Percentiles rank a stretch among this genome's conserved stretches.
Conservation (phyloP, 2,113 vertebrate species). For the Steatornis caripensis region DNA sequence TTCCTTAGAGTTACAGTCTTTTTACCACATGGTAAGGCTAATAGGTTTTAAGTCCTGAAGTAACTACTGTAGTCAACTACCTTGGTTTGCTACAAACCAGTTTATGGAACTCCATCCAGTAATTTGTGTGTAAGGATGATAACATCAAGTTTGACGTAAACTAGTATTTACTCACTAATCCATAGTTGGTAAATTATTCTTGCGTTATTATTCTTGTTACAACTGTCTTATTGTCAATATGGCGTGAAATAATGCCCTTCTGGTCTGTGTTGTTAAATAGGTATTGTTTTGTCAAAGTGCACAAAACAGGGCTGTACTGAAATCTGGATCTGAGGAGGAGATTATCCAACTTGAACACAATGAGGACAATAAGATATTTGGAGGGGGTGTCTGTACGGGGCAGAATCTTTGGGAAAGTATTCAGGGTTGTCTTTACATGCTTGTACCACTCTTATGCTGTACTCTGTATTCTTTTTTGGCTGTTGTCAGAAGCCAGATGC, state of each 20-base stretch:
- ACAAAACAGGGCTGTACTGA: background rate
- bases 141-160: background rate
- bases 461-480: background rate
- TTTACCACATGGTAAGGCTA: background rate
- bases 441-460: background rate
- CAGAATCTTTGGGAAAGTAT: background rate
- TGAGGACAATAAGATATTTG: background rate
- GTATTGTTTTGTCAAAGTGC: background rate
- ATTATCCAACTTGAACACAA: background rate
- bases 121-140: background rate
- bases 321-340: background rate
- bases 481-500: background rate
- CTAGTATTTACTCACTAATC: background rate
- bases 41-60: background rate
- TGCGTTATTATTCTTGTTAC: background rate
- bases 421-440: background rate
- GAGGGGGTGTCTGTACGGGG: background rate
- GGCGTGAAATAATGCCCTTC: background rate
- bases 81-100: background rate
- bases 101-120: background rate
- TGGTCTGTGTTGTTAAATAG: background rate
- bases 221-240: background rate
- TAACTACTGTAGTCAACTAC: background rate
- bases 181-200: background rate
- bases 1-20: background rate